These are phyloP conservation scores for Parnassius orleans DNA, from an alignment of 2,888 invertebrate genomes.

Conservation along the genomic window DNA sequence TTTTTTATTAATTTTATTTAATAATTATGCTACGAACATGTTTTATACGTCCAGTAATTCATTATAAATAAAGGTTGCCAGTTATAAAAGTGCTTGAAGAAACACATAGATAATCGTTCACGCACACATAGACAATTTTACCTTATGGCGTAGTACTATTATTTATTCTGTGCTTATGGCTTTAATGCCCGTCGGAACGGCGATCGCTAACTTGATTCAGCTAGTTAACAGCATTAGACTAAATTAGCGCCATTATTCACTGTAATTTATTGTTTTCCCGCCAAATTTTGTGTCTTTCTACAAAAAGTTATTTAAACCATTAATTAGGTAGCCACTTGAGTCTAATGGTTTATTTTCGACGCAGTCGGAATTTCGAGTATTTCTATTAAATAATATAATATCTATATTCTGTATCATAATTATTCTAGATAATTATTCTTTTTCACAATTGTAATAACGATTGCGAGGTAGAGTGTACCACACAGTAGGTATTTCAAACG, in stretches of 20 bases:
- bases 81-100: not conserved
- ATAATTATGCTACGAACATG: too few relatives aligned
- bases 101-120: slow-evolving; percentile 6
- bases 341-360: not conserved
- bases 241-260: slow-evolving; percentile 34
- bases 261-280: slow-evolving; percentile 31
- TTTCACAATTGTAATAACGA: too few relatives aligned
- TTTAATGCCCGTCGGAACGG: slow-evolving; percentile 17
- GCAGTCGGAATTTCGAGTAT: not conserved
- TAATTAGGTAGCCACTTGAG: not conserved
- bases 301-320: slow-evolving; percentile 8
- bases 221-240: slow-evolving; percentile 36
- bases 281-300: slow-evolving; percentile 10
- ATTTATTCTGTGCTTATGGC: slow-evolving; percentile 2
- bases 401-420: too few relatives aligned
- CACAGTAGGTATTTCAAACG: too few relatives aligned
- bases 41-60: too few relatives aligned
- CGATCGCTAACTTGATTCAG: slow-evolving; percentile 34
- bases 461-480: too few relatives aligned
- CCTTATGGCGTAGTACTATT: slow-evolving; percentile 15
- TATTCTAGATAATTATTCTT: too few relatives aligned
- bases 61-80: too few relatives aligned
- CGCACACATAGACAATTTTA: slow-evolving; percentile 27
- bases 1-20: too few relatives aligned
- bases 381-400: too few relatives aligned